Percentiles rank a stretch among this genome's conserved stretches.
Conservation (phyloP, 2,113 vertebrate genomes). For the Amia ocellicauda region DNA sequence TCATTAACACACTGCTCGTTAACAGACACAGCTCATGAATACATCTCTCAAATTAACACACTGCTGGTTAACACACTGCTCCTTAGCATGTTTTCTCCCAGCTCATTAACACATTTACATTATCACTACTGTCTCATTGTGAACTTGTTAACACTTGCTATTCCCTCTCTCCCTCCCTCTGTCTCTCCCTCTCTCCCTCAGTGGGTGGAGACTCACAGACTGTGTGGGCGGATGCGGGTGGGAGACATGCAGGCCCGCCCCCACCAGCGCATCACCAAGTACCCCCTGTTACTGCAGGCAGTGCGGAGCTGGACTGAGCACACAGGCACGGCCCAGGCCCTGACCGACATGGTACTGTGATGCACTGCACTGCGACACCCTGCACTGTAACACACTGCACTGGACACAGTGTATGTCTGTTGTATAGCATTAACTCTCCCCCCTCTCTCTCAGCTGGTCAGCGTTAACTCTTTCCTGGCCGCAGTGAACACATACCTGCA, state of each 20-base stretch:
- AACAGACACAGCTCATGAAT: too few relatives aligned
- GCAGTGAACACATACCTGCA: constrained; percentile 61
- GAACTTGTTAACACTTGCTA: too few relatives aligned
- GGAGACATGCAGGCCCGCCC: constrained; percentile 73
- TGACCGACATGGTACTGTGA: constrained; percentile 56
- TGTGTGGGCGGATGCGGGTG: constrained; percentile 61
- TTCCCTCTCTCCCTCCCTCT: too few relatives aligned
- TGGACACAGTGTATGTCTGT: too few relatives aligned
- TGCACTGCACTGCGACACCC: not conserved
- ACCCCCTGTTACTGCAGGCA: constrained; percentile 64
- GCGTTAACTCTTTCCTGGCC: constrained; percentile 56
- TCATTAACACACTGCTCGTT: not conserved
- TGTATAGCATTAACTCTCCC: too few relatives aligned
- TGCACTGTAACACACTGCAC: not conserved
- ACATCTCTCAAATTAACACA: too few relatives aligned
- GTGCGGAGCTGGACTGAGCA: constrained; percentile 58
- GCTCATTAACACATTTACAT: too few relatives aligned
- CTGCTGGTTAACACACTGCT: too few relatives aligned
- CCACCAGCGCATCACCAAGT: constrained; percentile 73
- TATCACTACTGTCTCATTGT: too few relatives aligned
- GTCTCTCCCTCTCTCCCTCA: constrained; percentile 24
- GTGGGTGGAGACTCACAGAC: constrained; percentile 69
- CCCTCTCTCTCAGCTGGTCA: constrained; percentile 46
- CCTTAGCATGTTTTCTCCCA: too few relatives aligned
- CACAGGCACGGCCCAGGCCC: constrained; percentile 33